Conservation (phyloP, 2,797 vertebrate genomes). For the Pachyuromys duprasi region DNA sequence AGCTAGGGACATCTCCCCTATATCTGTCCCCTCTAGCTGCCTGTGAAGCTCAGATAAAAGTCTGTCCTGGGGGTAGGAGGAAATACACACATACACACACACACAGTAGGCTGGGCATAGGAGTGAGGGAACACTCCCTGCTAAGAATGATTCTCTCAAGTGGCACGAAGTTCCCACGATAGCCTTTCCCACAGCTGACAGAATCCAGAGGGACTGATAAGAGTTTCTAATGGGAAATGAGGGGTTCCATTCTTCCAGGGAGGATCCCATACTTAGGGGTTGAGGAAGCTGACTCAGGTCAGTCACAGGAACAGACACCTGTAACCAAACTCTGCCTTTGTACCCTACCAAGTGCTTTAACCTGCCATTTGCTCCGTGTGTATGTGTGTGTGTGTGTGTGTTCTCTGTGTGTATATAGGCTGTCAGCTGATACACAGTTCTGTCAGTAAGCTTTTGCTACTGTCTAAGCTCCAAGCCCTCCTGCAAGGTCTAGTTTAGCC, state of each 20-base stretch:
- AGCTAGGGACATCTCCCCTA: background rate
- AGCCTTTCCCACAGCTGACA: background rate
- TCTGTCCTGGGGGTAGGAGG: background rate
- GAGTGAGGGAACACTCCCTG: background rate
- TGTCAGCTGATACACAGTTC: background rate
- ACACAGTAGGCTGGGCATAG: background rate
- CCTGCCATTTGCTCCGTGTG: background rate
- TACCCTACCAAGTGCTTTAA: background rate
- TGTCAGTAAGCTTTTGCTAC: slow-evolving; percentile 6
- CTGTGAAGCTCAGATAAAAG: background rate
- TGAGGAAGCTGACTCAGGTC: background rate
- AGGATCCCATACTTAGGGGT: background rate
- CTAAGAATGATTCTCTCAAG: slow-evolving; percentile 48
- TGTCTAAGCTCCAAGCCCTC: background rate
- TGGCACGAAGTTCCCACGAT: background rate
- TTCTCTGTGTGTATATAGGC: background rate
- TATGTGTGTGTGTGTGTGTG: background rate
- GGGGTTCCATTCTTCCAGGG: background rate
- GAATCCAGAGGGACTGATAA: slow-evolving; percentile 20
- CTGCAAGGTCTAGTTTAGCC: background rate
- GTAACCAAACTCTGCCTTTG: background rate
- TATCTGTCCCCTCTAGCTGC: background rate
- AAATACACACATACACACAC: too few relatives aligned
- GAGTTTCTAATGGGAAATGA: slow-evolving; percentile 44
- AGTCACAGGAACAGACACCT: background rate